Conservation (phyloP, 2,888 invertebrate species). For the Microplitis deprimator region DNA sequence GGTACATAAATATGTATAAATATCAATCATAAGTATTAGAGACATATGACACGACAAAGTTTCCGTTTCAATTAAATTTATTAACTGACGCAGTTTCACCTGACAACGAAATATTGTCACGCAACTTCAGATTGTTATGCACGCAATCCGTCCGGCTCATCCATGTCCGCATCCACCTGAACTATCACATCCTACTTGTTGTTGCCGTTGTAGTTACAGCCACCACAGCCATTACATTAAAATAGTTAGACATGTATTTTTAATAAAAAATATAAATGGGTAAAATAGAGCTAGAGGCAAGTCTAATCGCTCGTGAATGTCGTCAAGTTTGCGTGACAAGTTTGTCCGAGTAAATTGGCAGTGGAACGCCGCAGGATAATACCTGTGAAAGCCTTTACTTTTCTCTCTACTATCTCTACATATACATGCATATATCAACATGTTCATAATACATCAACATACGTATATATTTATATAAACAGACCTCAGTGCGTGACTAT, state of each 20-base stretch:
- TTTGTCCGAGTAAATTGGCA: slow-evolving; percentile 41
- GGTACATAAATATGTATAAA: neutral
- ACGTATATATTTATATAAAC: neutral
- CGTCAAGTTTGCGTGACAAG: slow-evolving; percentile 39
- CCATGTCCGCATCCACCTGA: neutral
- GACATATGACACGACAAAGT: neutral
- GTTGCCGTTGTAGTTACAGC: neutral
- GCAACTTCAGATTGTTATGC: neutral
- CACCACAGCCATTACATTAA: neutral
- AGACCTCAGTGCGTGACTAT: slow-evolving; percentile 27
- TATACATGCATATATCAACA: neutral
- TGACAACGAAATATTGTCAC: neutral
- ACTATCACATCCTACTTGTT: neutral
- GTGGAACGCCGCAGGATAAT: slow-evolving; percentile 23
- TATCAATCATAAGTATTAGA: neutral
- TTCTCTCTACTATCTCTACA: neutral
- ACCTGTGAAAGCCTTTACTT: slow-evolving; percentile 12
- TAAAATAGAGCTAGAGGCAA: slow-evolving; percentile 10
- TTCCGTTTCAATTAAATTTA: slow-evolving; percentile 1
- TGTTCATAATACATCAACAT: neutral
- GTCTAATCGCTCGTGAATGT: slow-evolving; percentile 28
- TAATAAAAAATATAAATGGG: slow-evolving; percentile 14
- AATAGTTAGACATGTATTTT: slow-evolving; percentile 14
- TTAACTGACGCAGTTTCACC: neutral
- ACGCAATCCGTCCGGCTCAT: neutral